Base-by-base conservation (phyloP, 2,888 invertebrate species). In the Heliconius ethilla region DNA sequence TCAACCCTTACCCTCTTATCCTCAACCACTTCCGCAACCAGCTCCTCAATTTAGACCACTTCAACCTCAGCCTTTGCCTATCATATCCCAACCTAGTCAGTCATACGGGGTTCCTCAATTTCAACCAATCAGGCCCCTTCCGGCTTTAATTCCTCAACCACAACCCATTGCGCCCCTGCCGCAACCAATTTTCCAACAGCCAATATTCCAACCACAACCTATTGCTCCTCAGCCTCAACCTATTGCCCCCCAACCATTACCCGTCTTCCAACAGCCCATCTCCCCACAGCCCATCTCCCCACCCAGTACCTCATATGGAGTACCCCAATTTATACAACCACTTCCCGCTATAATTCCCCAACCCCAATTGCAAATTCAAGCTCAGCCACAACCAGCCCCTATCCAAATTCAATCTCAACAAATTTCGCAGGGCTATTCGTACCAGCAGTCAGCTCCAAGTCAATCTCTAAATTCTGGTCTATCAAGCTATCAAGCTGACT, bases 401-500 rank as follows among this genome's bases (percentile, higher is more conserved):
- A 66, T 73, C 59, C 80, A 78, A 70, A 75, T 77, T 22, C 69
- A 70, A 66, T 81, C 80, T 55, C 81, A 81, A 29, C 82, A 81
- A 79, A 67, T 82, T 66, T 73, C 76, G 10, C 84, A 85, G 75
- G 83, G 84, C 25, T 86, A 86, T 75, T 76, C 84, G 22, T 85
- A 86, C 76, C 83, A 82, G 63, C 84, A 85, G 78, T 84, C 86
- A 66, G 51, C 81, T 45, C 79, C 81, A 29, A 40, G 22, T 27
- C 76, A 27, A 62, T 2, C 45, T 40, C 45, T 45, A 59, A 76
- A 45, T 11, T 62, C 62, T 63, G 70, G 40, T 45, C 10, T 86
- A 11, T 81, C 87, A 3, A 84, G 84, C 81, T 90, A 27, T 83
- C 93, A 94, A 81, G 91, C 93, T 9, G 93, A 93, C 79, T 89